phyloP scores from a whole-genome alignment of 2,888 invertebrate genomes.

The Aphidoletes aphidimyza region DNA sequence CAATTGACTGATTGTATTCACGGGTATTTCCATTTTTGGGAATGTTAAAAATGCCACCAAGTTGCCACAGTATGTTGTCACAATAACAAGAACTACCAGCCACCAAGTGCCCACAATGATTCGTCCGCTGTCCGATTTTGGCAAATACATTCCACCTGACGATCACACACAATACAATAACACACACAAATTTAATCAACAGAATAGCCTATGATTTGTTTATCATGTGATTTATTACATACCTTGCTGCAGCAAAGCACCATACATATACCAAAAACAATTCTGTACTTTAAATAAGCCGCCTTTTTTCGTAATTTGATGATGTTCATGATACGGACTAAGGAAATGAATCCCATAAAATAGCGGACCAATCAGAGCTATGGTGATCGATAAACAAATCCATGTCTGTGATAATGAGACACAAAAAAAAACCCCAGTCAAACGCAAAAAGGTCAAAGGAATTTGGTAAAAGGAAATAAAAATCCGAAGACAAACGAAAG shows the following conservation, averaged over 20 bases:
- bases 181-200: neutral
- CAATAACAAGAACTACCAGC: conserved; percentile 87
- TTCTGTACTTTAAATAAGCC: conserved; percentile 67
- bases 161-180: conserved; percentile 55
- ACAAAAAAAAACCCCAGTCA: neutral
- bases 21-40: conserved; percentile 81
- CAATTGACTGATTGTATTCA: conserved; percentile 76
- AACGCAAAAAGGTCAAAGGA: too few species aligned
- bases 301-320: conserved; percentile 69
- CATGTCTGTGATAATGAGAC: conserved; percentile 74
- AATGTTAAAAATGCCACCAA: conserved; percentile 92
- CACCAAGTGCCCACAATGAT: conserved; percentile 91
- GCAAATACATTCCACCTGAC: conserved; percentile 86
- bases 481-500: neutral
- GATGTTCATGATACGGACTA: conserved; percentile 78
- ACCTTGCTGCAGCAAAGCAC: conserved; percentile 92
- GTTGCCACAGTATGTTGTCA: conserved; percentile 92
- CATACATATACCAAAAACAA: conserved; percentile 79
- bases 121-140: conserved; percentile 86
- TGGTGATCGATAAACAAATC: conserved; percentile 79
- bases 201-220: neutral
- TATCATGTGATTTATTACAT: neutral
- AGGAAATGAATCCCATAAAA: conserved; percentile 78
- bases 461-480: conserved; percentile 44
- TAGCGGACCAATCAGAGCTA: conserved; percentile 81